Percentiles rank a stretch among this genome's conserved stretches.
Conservation (phyloP, 2,797 vertebrate species). For the Melanotaenia maccullochi region DNA sequence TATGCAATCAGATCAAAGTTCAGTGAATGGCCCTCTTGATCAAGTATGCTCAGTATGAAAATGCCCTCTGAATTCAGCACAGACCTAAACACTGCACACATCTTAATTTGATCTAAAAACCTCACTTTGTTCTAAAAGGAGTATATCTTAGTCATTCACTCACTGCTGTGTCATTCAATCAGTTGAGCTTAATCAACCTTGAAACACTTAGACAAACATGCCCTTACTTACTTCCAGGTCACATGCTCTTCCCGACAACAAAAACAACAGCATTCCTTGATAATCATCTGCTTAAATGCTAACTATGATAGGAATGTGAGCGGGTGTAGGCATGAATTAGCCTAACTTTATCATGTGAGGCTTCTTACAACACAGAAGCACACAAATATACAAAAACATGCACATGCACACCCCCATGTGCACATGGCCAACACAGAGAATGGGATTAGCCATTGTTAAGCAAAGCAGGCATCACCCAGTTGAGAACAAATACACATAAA, state of each 20-base stretch:
- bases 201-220: constrained; percentile 37
- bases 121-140: constrained; percentile 3
- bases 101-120: neutral
- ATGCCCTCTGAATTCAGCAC: neutral
- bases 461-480: constrained; percentile 44
- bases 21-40: neutral
- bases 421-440: constrained; percentile 27
- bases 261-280: constrained; percentile 68
- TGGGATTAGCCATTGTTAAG: constrained; percentile 61
- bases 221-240: constrained; percentile 59
- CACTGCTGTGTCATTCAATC: constrained; percentile 11
- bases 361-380: constrained; percentile 53
- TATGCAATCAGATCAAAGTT: neutral
- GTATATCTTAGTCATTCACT: neutral
- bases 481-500: constrained; percentile 56
- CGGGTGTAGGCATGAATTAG: constrained; percentile 50
- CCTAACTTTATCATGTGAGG: constrained; percentile 67
- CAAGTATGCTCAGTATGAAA: neutral
- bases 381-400: neutral
- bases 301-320: constrained; percentile 72
- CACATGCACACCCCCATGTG: constrained; percentile 15
- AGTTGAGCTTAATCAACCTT: constrained; percentile 24
- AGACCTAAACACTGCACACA: neutral
- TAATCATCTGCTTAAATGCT: constrained; percentile 63
- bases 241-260: constrained; percentile 60